phyloP scores from a whole-genome alignment of 2,888 invertebrate species.

The Agonopterix subpropinquella region DNA sequence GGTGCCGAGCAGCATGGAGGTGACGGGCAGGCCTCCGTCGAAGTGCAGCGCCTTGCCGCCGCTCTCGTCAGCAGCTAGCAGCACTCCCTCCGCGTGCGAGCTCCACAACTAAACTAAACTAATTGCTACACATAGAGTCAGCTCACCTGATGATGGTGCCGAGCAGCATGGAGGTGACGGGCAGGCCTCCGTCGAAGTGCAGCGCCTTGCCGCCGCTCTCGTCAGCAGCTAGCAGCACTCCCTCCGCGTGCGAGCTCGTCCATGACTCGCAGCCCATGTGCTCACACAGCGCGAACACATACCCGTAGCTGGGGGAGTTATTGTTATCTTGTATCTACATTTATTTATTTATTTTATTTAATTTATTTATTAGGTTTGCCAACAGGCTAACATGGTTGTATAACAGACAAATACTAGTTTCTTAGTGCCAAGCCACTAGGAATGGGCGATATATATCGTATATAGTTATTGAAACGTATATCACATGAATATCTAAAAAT shows the following conservation, averaged over 20 bases:
- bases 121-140: no score
- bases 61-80: slow-evolving; percentile 96
- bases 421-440: no score
- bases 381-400: no score
- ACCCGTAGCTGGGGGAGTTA: slow-evolving; percentile 80
- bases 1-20: slow-evolving; percentile 78
- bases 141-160: slow-evolving; percentile 74
- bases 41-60: slow-evolving; percentile 92
- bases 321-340: no score
- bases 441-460: no score
- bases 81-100: slow-evolving; percentile 91
- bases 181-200: slow-evolving; percentile 94
- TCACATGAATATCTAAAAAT: no score
- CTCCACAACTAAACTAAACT: slow-evolving; percentile 28
- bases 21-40: slow-evolving; percentile 91
- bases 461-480: no score
- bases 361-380: no score
- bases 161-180: slow-evolving; percentile 81
- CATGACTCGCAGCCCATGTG: slow-evolving; percentile 78
- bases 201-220: slow-evolving; percentile 92
- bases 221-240: slow-evolving; percentile 95
- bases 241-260: slow-evolving; percentile 88
- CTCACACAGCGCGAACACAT: slow-evolving; percentile 88
- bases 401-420: no score
- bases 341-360: no score